Evolutionary conservation across 2,113 vertebrate genomes (phyloP).

Genomic region (Hippocampus abdominalis): DNA sequence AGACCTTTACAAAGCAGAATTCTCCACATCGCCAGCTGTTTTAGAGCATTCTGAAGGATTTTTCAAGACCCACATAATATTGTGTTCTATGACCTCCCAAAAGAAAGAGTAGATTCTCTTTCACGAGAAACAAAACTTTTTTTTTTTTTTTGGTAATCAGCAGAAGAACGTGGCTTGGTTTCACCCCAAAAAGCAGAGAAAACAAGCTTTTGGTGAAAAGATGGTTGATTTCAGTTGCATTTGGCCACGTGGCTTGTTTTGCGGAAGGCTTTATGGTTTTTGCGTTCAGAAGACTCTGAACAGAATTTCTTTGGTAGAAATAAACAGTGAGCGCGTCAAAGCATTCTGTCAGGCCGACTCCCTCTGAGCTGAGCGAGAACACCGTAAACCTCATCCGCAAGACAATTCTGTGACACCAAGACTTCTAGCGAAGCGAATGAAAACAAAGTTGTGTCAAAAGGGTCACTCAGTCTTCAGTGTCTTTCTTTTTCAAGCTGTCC

Average conservation of each 20-base stretch:
- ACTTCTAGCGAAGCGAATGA: background rate
- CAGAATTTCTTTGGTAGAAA: background rate
- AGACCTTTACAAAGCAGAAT: too few relatives aligned
- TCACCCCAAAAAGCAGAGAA: too few relatives aligned
- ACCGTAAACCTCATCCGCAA: slow-evolving; percentile 7
- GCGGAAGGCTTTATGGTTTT: background rate
- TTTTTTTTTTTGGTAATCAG: too few relatives aligned
- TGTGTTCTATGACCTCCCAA: too few relatives aligned
- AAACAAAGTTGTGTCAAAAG: slow-evolving; percentile 7
- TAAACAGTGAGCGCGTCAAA: background rate
- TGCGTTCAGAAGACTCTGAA: background rate
- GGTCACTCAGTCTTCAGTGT: slow-evolving; percentile 21
- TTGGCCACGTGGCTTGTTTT: too few relatives aligned
- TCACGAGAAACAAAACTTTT: too few relatives aligned
- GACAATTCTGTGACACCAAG: slow-evolving; percentile 9
- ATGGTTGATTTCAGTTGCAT: background rate
- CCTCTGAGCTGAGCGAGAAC: background rate
- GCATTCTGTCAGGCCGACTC: background rate
- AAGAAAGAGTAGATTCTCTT: too few relatives aligned
- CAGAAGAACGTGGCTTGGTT: too few relatives aligned
- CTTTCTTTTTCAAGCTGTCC: slow-evolving; percentile 20
- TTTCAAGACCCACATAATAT: too few relatives aligned
- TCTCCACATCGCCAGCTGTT: too few relatives aligned
- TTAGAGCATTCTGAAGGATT: too few relatives aligned
- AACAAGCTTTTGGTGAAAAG: too few relatives aligned